phyloP scores from a whole-genome alignment of 2,113 vertebrate genomes.

The Atherinomorus stipes region DNA sequence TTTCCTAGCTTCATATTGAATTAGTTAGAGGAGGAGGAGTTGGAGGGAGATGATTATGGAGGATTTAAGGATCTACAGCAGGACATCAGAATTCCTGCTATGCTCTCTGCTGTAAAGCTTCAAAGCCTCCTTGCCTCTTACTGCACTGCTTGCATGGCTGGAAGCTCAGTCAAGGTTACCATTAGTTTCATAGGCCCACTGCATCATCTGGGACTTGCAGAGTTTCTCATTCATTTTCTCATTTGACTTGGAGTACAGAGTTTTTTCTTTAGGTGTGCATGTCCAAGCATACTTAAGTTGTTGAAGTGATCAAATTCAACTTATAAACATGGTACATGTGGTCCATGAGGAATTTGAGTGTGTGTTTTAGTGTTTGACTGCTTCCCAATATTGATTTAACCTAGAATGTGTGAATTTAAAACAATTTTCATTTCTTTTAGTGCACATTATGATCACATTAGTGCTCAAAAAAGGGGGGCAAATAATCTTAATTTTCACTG shows the following conservation, averaged over 20 bases:
- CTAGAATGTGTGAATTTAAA: neutral
- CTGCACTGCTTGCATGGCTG: constrained; percentile 79
- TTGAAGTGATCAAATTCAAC: neutral
- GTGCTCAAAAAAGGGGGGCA: neutral
- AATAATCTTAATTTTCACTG: neutral
- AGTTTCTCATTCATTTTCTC: constrained; percentile 1
- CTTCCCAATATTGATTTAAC: neutral
- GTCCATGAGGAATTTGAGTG: neutral
- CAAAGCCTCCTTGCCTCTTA: constrained; percentile 76
- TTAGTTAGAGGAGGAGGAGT: constrained; percentile 26
- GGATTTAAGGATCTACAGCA: constrained; percentile 70
- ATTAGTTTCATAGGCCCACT: constrained; percentile 45
- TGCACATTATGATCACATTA: too few relatives aligned
- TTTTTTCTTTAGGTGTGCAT: neutral
- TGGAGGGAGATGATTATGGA: constrained; percentile 16
- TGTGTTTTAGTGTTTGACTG: neutral
- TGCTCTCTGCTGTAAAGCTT: constrained; percentile 86
- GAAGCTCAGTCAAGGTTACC: constrained; percentile 82
- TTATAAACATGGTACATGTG: neutral
- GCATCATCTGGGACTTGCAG: constrained; percentile 16
- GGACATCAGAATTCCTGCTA: constrained; percentile 89
- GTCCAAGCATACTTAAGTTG: constrained; percentile 6
- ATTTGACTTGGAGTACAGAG: constrained; percentile 8
- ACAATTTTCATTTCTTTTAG: neutral
- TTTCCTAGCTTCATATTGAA: constrained; percentile 28